Percentiles rank a stretch among this genome's conserved stretches.
These are phyloP conservation scores for Sthenelais limicola DNA, from an alignment of 2,888 invertebrate genomes.

Conservation along the genomic window DNA sequence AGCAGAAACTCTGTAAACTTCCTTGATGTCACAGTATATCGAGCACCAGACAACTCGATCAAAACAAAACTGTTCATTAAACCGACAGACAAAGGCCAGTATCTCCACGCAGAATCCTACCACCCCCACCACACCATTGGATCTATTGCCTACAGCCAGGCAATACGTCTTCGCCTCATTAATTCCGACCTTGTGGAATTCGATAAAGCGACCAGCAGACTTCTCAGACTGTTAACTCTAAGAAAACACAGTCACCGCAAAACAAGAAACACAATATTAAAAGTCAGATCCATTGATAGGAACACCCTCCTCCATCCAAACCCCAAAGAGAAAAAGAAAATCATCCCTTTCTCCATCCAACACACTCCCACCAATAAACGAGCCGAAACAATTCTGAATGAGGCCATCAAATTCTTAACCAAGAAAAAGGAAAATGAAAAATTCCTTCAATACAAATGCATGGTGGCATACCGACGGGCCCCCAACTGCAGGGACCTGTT, in stretches of 20 bases:
- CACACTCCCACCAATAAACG: background rate
- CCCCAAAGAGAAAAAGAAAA: no score
- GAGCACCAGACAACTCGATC: background rate
- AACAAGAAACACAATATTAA: background rate
- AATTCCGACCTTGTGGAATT: background rate
- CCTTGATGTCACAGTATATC: conserved; percentile 9
- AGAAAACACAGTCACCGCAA: background rate
- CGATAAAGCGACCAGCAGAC: background rate
- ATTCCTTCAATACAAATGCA: background rate
- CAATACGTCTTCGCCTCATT: background rate
- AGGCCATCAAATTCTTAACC: background rate
- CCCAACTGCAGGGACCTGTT: background rate
- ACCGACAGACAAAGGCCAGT: background rate
- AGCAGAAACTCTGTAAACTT: background rate
- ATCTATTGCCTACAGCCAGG: conserved; percentile 3
- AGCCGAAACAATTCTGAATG: background rate
- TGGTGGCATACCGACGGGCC: background rate
- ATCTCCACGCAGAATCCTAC: background rate
- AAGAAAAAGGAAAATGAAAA: background rate
- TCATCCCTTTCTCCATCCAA: background rate
- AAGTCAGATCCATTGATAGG: background rate
- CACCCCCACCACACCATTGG: background rate
- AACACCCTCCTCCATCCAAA: background rate
- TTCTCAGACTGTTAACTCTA: background rate
- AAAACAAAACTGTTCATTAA: conserved; percentile 1